phyloP scores from a whole-genome alignment of 2,113 vertebrate genomes.

The Myotis lucifugus region DNA sequence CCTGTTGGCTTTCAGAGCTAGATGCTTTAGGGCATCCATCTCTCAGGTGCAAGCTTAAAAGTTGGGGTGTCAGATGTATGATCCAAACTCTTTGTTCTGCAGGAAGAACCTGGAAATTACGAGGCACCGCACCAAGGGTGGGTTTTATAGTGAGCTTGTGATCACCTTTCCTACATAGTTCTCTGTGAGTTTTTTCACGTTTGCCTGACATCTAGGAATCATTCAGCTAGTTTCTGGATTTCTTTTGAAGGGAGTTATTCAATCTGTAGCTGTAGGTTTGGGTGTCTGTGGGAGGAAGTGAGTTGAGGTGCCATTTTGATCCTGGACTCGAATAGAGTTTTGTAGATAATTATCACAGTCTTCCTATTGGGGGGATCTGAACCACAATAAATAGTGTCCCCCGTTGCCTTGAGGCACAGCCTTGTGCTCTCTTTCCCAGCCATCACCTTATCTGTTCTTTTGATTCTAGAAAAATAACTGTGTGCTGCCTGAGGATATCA shows the following conservation, averaged over 20 bases:
- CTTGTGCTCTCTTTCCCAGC: neutral
- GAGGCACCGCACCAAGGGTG: neutral
- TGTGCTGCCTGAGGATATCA: constrained; percentile 93
- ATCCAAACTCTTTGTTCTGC: neutral
- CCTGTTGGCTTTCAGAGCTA: neutral
- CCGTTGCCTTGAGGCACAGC: neutral
- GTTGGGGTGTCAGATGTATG: neutral
- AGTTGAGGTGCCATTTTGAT: neutral
- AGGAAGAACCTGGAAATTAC: neutral
- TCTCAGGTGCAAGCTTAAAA: neutral
- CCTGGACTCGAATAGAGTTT: neutral
- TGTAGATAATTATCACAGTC: neutral
- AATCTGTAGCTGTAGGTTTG: neutral
- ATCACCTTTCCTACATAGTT: neutral
- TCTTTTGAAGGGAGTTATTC: neutral
- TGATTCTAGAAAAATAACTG: constrained; percentile 93
- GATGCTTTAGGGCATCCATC: neutral
- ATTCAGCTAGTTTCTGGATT: neutral
- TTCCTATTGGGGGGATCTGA: neutral
- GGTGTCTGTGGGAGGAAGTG: neutral
- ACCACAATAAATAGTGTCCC: neutral
- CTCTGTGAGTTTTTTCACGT: neutral
- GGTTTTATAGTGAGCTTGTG: neutral
- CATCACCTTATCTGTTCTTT: constrained; percentile 2
- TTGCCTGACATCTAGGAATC: neutral